Conservation (phyloP, 2,113 vertebrate genomes). For the Myanophis thanlyinensis region DNA sequence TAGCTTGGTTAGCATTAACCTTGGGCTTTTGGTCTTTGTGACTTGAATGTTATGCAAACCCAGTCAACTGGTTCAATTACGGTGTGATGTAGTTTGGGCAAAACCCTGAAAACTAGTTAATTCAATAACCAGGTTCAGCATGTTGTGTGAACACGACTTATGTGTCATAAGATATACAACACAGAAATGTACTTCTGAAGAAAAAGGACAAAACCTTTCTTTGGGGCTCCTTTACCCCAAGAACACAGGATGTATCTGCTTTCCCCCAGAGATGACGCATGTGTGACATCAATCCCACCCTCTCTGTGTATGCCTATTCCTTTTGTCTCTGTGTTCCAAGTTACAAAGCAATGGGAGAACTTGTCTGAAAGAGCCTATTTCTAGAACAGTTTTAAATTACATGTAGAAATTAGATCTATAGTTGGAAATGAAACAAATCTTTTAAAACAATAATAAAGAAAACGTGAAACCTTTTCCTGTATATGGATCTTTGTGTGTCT, state of each 20-base stretch:
- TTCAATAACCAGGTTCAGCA: background rate
- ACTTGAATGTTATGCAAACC: background rate
- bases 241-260: background rate
- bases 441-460: constrained; percentile 35
- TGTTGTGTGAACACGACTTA: background rate
- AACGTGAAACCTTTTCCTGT: background rate
- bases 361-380: background rate
- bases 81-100: background rate
- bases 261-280: background rate
- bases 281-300: no score
- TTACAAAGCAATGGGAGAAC: background rate
- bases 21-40: background rate
- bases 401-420: constrained; percentile 24
- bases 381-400: constrained; percentile 26
- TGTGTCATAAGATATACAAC: background rate
- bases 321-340: background rate
- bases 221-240: background rate
- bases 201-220: background rate
- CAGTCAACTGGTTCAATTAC: background rate
- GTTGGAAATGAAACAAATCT: constrained; percentile 25
- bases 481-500: background rate
- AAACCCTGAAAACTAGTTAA: background rate
- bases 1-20: background rate
- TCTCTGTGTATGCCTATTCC: background rate
- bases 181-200: background rate